Percentiles rank a stretch among this genome's conserved stretches.
Conservation (phyloP, 2,113 vertebrate species). For the Colius striatus region DNA sequence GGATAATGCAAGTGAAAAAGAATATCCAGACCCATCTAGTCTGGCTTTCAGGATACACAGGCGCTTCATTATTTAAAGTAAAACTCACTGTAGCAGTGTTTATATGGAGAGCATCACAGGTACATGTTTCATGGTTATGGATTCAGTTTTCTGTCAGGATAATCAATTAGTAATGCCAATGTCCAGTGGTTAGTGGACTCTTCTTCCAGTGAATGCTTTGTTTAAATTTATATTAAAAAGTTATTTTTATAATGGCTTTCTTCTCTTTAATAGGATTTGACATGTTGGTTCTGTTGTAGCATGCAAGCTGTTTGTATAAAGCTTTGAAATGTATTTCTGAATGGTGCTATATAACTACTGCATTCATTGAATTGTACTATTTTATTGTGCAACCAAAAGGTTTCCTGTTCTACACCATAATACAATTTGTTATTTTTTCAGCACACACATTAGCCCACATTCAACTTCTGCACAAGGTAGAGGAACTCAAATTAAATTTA, state of each 20-base stretch:
- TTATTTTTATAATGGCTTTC: conserved; percentile 17
- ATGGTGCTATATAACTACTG: not conserved
- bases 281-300: not conserved
- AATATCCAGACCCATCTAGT: not conserved
- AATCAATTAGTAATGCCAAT: not conserved
- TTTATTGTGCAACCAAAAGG: not conserved
- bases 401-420: conserved; percentile 37
- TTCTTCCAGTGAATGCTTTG: conserved; percentile 8
- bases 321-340: conserved; percentile 12
- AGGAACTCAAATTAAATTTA: conserved; percentile 39
- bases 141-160: not conserved
- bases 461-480: conserved; percentile 11
- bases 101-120: not conserved
- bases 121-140: not conserved
- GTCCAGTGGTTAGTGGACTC: not conserved
- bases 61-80: not conserved
- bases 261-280: conserved; percentile 34
- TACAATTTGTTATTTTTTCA: conserved; percentile 30
- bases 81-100: not conserved
- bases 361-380: not conserved
- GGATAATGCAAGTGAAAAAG: not conserved
- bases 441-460: not conserved
- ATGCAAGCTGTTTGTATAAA: conserved; percentile 20
- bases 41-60: not conserved
- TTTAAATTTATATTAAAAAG: not conserved